These are phyloP conservation scores for Synergus laeviventris DNA, from an alignment of 2,888 invertebrate genomes.

Conservation along the genomic window DNA sequence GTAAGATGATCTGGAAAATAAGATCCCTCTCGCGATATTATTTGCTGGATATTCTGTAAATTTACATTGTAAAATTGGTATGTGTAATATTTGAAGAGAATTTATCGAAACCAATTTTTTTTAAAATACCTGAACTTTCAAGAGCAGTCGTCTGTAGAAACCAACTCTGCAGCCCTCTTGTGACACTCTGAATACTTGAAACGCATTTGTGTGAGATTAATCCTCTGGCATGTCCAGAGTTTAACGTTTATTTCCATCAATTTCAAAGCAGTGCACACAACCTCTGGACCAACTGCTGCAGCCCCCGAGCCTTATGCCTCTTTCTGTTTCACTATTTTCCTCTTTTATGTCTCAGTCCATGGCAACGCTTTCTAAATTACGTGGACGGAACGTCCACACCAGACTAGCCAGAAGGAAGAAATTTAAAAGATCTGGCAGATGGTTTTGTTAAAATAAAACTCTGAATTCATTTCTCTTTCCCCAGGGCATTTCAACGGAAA, in stretches of 20 bases:
- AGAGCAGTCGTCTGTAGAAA: conserved; percentile 47
- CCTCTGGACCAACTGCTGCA: background rate
- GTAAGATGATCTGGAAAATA: conserved; percentile 24
- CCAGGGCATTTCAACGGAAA: background rate
- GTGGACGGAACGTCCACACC: conserved; percentile 27
- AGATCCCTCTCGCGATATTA: conserved; percentile 28
- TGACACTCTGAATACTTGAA: conserved; percentile 49
- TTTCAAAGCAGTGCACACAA: conserved; percentile 42
- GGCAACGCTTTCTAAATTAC: conserved; percentile 42
- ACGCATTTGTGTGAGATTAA: conserved; percentile 54
- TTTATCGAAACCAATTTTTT: conserved; percentile 28
- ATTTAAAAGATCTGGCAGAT: conserved; percentile 1
- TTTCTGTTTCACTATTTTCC: conserved; percentile 32
- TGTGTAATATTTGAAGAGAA: background rate
- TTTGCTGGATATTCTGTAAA: conserved; percentile 3
- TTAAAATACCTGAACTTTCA: conserved; percentile 43
- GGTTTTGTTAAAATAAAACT: background rate
- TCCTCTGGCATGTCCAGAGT: conserved; percentile 41
- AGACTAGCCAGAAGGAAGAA: conserved; percentile 13
- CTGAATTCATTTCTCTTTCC: background rate
- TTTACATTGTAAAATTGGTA: conserved; percentile 5
- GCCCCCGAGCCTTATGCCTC: background rate
- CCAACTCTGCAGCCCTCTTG: conserved; percentile 36
- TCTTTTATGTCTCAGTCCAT: background rate
- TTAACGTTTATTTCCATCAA: conserved; percentile 47